phyloP scores from a whole-genome alignment of 2,888 invertebrate genomes.

The Orchesellides sinensis region DNA sequence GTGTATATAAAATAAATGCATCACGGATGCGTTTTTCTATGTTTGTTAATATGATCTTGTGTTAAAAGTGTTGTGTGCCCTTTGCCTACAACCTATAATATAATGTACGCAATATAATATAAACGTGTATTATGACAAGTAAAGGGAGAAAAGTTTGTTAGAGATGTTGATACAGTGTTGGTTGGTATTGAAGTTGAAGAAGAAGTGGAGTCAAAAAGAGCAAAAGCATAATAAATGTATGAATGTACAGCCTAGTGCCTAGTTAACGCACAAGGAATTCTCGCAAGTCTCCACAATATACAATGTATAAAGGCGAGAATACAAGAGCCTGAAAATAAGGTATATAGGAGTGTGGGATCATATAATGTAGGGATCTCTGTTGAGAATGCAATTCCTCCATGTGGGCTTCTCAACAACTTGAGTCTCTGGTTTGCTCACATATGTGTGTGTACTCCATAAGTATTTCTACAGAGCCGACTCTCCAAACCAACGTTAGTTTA shows the following conservation, averaged over 20 bases:
- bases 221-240: too few relatives aligned
- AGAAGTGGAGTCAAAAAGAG: not conserved
- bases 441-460: not conserved
- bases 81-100: too few relatives aligned
- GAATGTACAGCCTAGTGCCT: not conserved
- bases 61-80: not conserved
- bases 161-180: not conserved
- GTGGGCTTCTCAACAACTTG: not conserved
- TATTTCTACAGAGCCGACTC: constrained; percentile 50
- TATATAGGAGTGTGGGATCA: not conserved
- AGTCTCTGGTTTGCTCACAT: not conserved
- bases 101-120: too few relatives aligned
- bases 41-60: not conserved
- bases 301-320: too few relatives aligned
- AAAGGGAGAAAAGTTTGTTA: not conserved
- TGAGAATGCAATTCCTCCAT: constrained; percentile 24
- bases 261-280: too few relatives aligned
- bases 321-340: not conserved
- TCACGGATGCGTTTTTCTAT: not conserved
- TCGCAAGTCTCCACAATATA: too few relatives aligned
- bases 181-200: too few relatives aligned
- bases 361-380: not conserved
- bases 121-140: too few relatives aligned
- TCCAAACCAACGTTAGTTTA: constrained; percentile 45
- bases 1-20: not conserved